phyloP scores from a whole-genome alignment of 2,888 invertebrate genomes.

The Yponomeuta malinellus region DNA sequence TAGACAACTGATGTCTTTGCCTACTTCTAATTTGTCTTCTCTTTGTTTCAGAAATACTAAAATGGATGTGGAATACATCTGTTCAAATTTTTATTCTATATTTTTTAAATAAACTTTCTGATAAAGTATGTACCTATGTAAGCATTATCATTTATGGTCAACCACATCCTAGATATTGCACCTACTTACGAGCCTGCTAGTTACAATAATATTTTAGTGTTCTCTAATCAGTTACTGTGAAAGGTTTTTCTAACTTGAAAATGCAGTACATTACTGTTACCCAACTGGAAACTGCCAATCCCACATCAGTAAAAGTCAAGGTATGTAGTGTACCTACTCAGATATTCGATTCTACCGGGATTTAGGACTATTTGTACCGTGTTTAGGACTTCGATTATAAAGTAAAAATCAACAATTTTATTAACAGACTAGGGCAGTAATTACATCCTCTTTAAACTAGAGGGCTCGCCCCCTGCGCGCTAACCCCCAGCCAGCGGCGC shows the following conservation, averaged over 20 bases:
- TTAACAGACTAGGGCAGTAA: too few species aligned
- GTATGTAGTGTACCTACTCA: conserved; percentile 29
- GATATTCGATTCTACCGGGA: too few species aligned
- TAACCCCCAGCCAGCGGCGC: too few species aligned
- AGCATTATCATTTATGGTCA: conserved; percentile 1
- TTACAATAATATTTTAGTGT: not conserved
- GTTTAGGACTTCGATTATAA: too few species aligned
- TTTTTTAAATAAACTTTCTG: not conserved
- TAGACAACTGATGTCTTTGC: not conserved
- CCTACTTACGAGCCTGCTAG: not conserved
- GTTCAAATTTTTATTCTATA: not conserved
- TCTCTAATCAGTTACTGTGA: not conserved
- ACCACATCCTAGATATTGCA: conserved; percentile 1
- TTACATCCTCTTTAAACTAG: too few species aligned
- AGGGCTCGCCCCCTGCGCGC: too few species aligned
- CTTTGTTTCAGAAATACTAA: not conserved
- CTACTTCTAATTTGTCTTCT: not conserved
- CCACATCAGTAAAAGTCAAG: conserved; percentile 59
- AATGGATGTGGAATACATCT: too few species aligned
- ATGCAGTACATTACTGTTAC: conserved; percentile 61
- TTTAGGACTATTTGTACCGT: too few species aligned
- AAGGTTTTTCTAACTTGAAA: conserved; percentile 17
- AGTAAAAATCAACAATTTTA: too few species aligned
- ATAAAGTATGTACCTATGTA: not conserved
- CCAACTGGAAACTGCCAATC: conserved; percentile 50